Base-by-base conservation (phyloP, 35 echinoderm and acorn worm genomes). In the Heliocidaris erythrogramma region DNA sequence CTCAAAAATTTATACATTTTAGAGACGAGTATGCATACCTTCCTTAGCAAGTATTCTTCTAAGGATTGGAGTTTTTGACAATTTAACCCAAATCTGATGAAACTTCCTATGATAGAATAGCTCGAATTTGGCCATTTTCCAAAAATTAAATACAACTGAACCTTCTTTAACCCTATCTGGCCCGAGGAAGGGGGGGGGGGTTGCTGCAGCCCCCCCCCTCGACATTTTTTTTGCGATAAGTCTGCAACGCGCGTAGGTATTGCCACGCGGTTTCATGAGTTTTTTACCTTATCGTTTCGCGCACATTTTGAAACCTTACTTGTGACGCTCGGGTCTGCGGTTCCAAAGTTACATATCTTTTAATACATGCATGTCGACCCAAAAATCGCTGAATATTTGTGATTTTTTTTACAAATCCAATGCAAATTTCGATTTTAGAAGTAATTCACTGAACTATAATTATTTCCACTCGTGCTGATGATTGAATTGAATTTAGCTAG, bases 221-320 rank as follows among this genome's bases (percentile, higher is more conserved):
- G 11, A 11, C 11, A 71, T 24, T 13, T 71, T 71, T 71, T 71
- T 71, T 24, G 61, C 61, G 61, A 71, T 71, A 71, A 71, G 61
- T 71, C 61, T 71, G 61, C 61, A 71, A 71, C 61, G 24, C 61
- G 61, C 24, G 61, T 71, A 71, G 61, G 61, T 71, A 11, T 71
- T 71, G 61, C 61, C 61, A 24, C 61, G 61, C 61, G 61, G 61
- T 71, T 71, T 71, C 61, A 71, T 71, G 61, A 71, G 61, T 71
- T 71, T 11, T 71, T 71, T 11, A 13, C 24, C 11, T 71, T 71
- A 24, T 71, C 24, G 61, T 71, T 71, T 71, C 61, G 61, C 24
- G 61, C 61, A 71, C 24, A 71, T 71, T 71, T 71, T 71, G 61
- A 71, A 24, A 71, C 61, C 61, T 13, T 13, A 71, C 24, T 71